Evolutionary conservation across 2,113 vertebrate species (phyloP).

Genomic region (Tenrec ecaudatus): DNA sequence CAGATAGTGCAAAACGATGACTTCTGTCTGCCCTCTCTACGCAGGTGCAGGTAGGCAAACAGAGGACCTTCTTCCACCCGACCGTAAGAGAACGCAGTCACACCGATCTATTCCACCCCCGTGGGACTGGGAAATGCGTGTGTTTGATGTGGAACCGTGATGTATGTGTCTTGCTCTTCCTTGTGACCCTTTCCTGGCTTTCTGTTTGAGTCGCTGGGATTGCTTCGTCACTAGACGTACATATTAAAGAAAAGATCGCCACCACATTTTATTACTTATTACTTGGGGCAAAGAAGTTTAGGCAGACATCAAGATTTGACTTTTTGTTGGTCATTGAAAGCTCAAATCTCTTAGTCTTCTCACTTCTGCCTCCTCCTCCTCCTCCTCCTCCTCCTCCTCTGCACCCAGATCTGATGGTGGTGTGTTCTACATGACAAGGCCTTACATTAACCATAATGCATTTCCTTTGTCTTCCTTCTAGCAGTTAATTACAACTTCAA

Average conservation of each 20-base stretch:
- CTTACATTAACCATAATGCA: neutral
- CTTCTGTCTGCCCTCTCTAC: neutral
- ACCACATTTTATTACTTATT: constrained; percentile 62
- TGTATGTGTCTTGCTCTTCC: neutral
- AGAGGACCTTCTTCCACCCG: neutral
- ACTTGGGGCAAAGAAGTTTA: constrained; percentile 50
- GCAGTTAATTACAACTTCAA: neutral
- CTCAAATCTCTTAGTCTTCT: constrained; percentile 1
- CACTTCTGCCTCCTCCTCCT: neutral
- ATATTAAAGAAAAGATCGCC: constrained; percentile 30
- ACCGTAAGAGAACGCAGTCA: neutral
- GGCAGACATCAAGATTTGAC: constrained; percentile 45
- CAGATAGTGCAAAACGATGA: neutral
- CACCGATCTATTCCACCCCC: neutral
- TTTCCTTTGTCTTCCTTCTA: neutral
- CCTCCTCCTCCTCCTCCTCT: accelerated
- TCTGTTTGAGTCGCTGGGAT: constrained; percentile 9
- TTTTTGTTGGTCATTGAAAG: constrained; percentile 58
- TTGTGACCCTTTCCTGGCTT: constrained; percentile 1
- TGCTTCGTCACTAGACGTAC: constrained; percentile 32
- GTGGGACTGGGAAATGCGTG: neutral
- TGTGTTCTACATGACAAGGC: neutral
- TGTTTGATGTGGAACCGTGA: neutral
- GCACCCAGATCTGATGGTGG: neutral
- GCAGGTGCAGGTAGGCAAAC: neutral